phyloP scores from a whole-genome alignment of 2,113 vertebrate genomes.

The Nothocercus nigrocapillus region DNA sequence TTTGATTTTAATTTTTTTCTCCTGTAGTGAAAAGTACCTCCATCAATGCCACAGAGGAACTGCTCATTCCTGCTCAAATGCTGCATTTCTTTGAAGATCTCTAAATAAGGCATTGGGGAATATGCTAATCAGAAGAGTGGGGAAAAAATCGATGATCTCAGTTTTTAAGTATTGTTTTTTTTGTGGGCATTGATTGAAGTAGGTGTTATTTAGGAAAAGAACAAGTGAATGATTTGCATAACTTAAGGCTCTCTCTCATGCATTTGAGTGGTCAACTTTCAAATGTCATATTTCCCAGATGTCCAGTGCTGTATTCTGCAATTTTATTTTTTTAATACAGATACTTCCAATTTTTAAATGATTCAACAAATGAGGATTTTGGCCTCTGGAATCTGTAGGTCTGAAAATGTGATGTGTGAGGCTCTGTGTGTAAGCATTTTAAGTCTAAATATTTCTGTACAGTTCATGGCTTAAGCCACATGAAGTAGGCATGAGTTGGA shows the following conservation, averaged over 20 bases:
- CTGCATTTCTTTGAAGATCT: slow-evolving; percentile 8
- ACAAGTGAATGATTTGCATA: background rate
- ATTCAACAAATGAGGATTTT: background rate
- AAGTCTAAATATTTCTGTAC: background rate
- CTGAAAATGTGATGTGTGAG: background rate
- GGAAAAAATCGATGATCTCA: background rate
- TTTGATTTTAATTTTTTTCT: background rate
- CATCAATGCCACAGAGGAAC: background rate
- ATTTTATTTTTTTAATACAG: background rate
- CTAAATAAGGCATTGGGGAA: background rate
- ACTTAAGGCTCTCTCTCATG: background rate
- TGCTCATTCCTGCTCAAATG: background rate
- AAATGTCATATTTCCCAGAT: background rate
- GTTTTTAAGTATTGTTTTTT: background rate
- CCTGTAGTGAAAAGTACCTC: background rate
- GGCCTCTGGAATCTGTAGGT: background rate
- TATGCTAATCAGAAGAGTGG: background rate
- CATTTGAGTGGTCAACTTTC: background rate
- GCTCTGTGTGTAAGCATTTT: background rate
- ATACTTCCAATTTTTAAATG: background rate
- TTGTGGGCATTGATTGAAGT: background rate
- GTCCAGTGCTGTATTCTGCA: background rate
- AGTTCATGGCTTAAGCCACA: background rate
- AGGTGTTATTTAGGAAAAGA: background rate
- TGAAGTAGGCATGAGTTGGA: background rate